Conservation (phyloP, 2,113 vertebrate species). For the Callionymus lyra region DNA sequence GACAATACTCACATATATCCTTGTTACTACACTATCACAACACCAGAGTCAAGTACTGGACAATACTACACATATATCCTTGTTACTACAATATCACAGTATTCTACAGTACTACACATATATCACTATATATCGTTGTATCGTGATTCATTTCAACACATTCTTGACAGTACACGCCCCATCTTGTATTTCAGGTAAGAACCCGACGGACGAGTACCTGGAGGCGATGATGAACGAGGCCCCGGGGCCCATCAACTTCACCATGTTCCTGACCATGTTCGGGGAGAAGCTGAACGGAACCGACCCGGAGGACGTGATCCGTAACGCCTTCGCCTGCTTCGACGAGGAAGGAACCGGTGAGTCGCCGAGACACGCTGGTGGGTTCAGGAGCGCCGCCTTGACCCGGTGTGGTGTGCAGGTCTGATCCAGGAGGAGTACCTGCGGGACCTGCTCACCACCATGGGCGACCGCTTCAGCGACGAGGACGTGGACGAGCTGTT, state of each 20-base stretch:
- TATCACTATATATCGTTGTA: too few relatives aligned
- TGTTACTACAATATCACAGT: too few relatives aligned
- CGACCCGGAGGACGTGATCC: conserved; percentile 82
- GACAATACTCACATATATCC: too few relatives aligned
- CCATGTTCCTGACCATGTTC: conserved; percentile 96
- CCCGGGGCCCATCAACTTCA: conserved; percentile 90
- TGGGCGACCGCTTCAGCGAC: conserved; percentile 91
- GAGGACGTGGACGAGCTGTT: conserved; percentile 93
- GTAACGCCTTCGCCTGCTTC: conserved; percentile 90
- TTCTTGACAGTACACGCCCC: too few relatives aligned
- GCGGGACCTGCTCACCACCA: conserved; percentile 86
- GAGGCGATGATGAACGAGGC: conserved; percentile 94
- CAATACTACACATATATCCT: too few relatives aligned
- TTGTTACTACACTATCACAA: too few relatives aligned
- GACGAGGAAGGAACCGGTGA: conserved; percentile 88
- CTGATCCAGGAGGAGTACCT: conserved; percentile 85
- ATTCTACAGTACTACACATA: too few relatives aligned
- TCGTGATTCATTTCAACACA: too few relatives aligned
- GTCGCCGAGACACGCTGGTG: neutral
- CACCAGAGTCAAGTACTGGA: too few relatives aligned
- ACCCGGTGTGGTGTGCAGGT: too few relatives aligned
- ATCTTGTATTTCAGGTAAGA: conserved; percentile 72
- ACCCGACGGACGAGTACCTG: conserved; percentile 85
- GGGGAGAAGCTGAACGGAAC: conserved; percentile 84
- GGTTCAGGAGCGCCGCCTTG: too few relatives aligned